Evolutionary conservation across 2,888 invertebrate species (phyloP), one percentile per base, ranked within the genome.

Genomic region (Aromia moschata): DNA sequence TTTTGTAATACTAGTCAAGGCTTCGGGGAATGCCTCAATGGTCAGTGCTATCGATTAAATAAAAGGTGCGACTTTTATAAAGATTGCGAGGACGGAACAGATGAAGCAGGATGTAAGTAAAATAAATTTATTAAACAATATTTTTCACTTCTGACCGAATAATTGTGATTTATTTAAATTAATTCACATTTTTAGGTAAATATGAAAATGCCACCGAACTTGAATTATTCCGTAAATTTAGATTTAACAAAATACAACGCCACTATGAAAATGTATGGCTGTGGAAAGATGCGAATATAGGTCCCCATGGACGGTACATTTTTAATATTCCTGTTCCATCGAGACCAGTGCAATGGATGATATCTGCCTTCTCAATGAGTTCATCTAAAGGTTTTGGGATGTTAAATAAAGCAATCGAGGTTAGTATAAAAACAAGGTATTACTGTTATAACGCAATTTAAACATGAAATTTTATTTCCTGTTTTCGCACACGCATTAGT

Each of bases 201-300:
- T 80, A 82, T 61, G 86, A 87, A 60, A 89, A 89, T 69, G 84
- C 83, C 31, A 90, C 90, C 4, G 90, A 91, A 62, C 78, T 94
- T 65, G 74, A 84, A 0, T 83, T 88, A 70, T 95, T 92, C 83
- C 85, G 94, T 65, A 92, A 93, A 78, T 87, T 89, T 81, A 86
- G 96, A 1, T 94, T 94, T 79, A 96, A 93, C 81, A 87, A 94
- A 59, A 88, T 96, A 58, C 91, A 93, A 76, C 85, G 96, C 0
- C 93, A 95, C 77, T 97, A 96, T 80, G 94, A 96, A 73, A 95
- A 96, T 80, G 92, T 93, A 56, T 98, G 97, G 97, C 82, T 96
- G 52, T 98, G 97, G 97, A 89, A 90, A 62, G 96, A 96, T 81
- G 89, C 94, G 49, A 95, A 95, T 80, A 94, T 96, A 74, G 95